phyloP scores from a whole-genome alignment of 2,113 vertebrate species.

The Bos taurus region ARS-UCD2.0 NC_037344.1:33801001-33801500 shows the following conservation, averaged over 20 bases:
- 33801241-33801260: neutral
- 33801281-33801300: neutral
- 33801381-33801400: no score
- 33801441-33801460: neutral
- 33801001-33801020: neutral
- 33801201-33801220: neutral
- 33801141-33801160: neutral
- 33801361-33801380: neutral
- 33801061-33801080: neutral
- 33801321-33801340: neutral
- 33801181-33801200: neutral
- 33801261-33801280: neutral
- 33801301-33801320: neutral
- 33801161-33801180: neutral
- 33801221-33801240: neutral
- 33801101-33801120: neutral
- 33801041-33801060: neutral
- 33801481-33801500: neutral
- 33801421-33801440: neutral
- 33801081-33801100: neutral
- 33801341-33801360: neutral
- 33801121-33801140: neutral
- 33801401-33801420: neutral
- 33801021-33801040: neutral
- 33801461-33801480: neutral